Evolutionary conservation across 2,888 invertebrate species (phyloP), one percentile per base, ranked within the genome.

Genomic region (Villa cingulata): DNA sequence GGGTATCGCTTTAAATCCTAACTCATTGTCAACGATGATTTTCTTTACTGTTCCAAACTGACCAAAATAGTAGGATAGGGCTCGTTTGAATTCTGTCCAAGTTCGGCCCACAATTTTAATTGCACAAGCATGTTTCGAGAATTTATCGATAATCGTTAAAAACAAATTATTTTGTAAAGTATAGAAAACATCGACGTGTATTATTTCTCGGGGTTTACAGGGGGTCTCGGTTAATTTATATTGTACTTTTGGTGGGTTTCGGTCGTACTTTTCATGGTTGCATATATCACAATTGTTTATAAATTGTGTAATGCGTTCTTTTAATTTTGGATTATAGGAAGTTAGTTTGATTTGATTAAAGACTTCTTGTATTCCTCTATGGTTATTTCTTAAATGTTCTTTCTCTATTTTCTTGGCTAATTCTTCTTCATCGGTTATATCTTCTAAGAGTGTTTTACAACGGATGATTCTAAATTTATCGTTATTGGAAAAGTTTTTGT

Each of bases 131-230:
- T 40, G 40, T 34, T 48, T 48, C 2, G 20, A 41, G n/a, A 46
- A 42, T 32, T 47, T 50, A n/a, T 50, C 47, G 5, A 50, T 46
- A n/a, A 47, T 6, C 4, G 44, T 50, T 17, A 50, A 4, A 19
- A 46, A 50, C 10, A 27, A 2, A 9, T 27, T 27, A 1, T 27
- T 27, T 2, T 27, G 7, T 27, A 27, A 27, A 27, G 27, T 27
- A 2, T 27, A 27, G 10, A 27, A 27, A n/a, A 51, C 48, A n/a
- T 51, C 51, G 18, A 48, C 12, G 32, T 51, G 48, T 15, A 51
- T 37, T 5, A 48, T 40, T 47, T 48, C 27, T 3, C 19, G n/a
- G 4, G 48, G 43, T 42, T 29, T 43, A 1, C 16, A 7, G 3
- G 45, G 41, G 2, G 45, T 48, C 41, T 45, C 45, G 9, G 45